phyloP scores from a whole-genome alignment of 2,888 invertebrate genomes.

The Argyresthia albistria region DNA sequence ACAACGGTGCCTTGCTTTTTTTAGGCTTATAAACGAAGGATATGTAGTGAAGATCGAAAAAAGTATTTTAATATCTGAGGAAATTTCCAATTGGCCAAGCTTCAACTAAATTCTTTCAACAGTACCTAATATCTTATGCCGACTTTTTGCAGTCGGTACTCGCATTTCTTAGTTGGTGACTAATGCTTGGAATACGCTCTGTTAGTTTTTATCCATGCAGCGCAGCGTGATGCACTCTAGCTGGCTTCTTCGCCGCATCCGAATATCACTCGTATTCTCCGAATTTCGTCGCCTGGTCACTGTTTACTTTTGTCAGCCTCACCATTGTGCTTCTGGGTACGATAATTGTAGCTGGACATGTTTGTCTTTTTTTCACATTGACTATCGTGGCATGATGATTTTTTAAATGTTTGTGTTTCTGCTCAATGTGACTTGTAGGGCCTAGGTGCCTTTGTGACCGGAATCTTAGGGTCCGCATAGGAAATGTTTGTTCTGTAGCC shows the following conservation, averaged over 20 bases:
- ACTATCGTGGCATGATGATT: conserved; percentile 44
- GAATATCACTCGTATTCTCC: neutral
- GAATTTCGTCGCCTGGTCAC: conserved; percentile 8
- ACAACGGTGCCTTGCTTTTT: conserved; percentile 24
- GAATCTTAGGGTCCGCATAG: conserved; percentile 37
- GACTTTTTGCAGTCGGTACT: too few species aligned
- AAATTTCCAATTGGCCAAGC: too few species aligned
- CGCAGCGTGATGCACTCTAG: neutral
- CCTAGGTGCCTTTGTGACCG: conserved; percentile 39
- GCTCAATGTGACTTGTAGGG: conserved; percentile 62
- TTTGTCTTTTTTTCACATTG: conserved; percentile 31
- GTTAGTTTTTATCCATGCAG: too few species aligned
- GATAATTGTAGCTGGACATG: conserved; percentile 43
- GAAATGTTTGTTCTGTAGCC: conserved; percentile 40
- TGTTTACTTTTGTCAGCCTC: conserved; percentile 51
- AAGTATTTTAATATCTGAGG: neutral
- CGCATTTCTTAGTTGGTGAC: too few species aligned
- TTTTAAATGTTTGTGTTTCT: conserved; percentile 68
- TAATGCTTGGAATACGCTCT: too few species aligned
- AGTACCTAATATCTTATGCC: too few species aligned
- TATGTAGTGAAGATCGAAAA: neutral
- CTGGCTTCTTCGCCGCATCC: neutral
- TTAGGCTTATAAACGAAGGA: neutral
- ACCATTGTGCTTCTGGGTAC: conserved; percentile 46
- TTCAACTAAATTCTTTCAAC: too few species aligned